Base-by-base conservation (phyloP, 2,888 invertebrate species). In the Drosophila lacicola region DNA sequence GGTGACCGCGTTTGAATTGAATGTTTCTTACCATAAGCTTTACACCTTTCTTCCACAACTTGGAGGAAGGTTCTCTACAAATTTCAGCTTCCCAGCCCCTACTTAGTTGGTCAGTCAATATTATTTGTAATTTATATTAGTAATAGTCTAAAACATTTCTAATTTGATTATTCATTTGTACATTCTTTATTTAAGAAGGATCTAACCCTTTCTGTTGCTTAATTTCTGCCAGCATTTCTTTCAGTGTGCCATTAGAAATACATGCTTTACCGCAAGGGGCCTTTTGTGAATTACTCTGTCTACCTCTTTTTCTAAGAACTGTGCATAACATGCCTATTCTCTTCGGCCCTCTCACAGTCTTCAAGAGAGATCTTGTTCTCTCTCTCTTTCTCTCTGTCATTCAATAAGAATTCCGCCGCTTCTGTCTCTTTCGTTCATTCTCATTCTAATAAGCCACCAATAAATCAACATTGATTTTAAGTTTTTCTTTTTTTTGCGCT, bases 391-490 rank as follows among this genome's bases (percentile, higher is more conserved):
- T 49, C n/a, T 9, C 25, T 13, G 17, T 9, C 36, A 21, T 3
- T 21, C 60, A 41, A 57, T 37, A 25, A 33, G 47, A 34, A 19
- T 74, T 50, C 62, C n/a, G 17, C 4, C 17, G 8, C 4, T 17
- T 8, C 54, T 55, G 50, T 49, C 53, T 71, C 53, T 64, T 58
- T 65, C 56, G 73, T 70, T 51, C 49, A 70, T 78, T 64, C 75
- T 77, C 77, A 82, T 88, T 82, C 82, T 82, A 82, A 82, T 82
- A 82, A 82, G 85, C 88, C 82, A 77, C 69, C 88, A 82, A 83
- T 83, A 83, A 83, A 83, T 83, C 83, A 83, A 83, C 86, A 82
- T 88, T 71, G 88, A 75, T 69, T 78, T 73, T 86, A 60, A 70
- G 68, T 63, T 71, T 80, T 29, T 29, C 25, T 25, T 25, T 5